A percentile compares a stretch with the other conserved stretches of the same genome.
phyloP scores from a whole-genome alignment of 2,797 vertebrate genomes.

The Chiroxiphia lanceolata region DNA sequence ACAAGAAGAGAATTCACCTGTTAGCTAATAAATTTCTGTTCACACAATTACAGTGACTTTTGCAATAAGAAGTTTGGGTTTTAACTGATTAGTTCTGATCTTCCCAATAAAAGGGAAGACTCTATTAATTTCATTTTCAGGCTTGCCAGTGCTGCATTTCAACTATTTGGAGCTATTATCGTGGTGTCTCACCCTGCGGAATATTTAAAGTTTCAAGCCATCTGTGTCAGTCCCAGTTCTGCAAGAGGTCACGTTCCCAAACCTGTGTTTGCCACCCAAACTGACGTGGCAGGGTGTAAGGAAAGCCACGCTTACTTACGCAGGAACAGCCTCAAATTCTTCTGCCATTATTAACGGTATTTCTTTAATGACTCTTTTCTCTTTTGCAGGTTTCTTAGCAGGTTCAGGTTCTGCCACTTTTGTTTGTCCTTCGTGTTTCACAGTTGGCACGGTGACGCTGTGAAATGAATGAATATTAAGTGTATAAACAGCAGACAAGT shows the following conservation, averaged over 20 bases:
- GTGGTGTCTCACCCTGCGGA: neutral
- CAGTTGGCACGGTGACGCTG: neutral
- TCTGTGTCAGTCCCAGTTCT: neutral
- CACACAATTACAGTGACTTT: neutral
- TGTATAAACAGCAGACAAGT: neutral
- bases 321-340: constrained; percentile 69
- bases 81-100: neutral
- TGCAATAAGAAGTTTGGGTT: neutral
- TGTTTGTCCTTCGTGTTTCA: neutral
- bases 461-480: neutral
- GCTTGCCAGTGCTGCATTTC: neutral
- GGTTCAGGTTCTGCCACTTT: neutral
- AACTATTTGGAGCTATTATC: neutral
- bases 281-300: rapidly evolving
- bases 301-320: constrained; percentile 62
- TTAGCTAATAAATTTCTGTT: neutral
- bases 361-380: constrained; percentile 58
- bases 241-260: neutral
- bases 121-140: neutral
- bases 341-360: constrained; percentile 58
- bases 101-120: neutral
- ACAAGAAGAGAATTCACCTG: neutral
- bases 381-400: constrained; percentile 53
- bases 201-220: neutral
- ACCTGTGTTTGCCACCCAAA: neutral